Percentiles rank a stretch among this genome's conserved stretches.
phyloP scores from a whole-genome alignment of 2,888 invertebrate species.

The Cetonia aurata region DNA sequence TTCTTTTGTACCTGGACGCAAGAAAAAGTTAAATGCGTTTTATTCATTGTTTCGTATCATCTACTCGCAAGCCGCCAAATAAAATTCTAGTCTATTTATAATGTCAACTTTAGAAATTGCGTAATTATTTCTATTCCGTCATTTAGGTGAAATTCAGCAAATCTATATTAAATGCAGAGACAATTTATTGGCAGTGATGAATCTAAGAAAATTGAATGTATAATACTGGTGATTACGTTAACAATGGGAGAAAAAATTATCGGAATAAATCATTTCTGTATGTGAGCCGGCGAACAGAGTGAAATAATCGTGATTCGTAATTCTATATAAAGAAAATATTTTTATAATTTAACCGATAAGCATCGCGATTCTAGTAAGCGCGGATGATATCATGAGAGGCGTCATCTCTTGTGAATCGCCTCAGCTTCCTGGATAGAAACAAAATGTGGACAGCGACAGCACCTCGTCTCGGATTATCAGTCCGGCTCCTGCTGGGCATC shows the following conservation, averaged over 20 bases:
- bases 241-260: conserved; percentile 15
- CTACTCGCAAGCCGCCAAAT: no score
- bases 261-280: conserved; percentile 34
- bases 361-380: conserved; percentile 46
- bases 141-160: no score
- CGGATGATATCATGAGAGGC: conserved; percentile 47
- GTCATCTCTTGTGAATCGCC: conserved; percentile 49
- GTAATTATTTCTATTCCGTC: no score
- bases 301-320: conserved; percentile 36
- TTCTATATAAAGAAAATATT: conserved; percentile 40
- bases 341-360: conserved; percentile 39
- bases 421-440: conserved; percentile 50
- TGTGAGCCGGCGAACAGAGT: background rate
- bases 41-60: background rate
- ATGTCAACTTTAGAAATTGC: no score
- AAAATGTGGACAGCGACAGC: conserved; percentile 48
- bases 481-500: conserved; percentile 51
- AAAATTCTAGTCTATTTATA: no score
- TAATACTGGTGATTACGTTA: conserved; percentile 12
- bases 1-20: background rate
- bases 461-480: conserved; percentile 50
- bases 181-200: background rate
- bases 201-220: background rate
- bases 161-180: no score
- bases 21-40: background rate